Percentiles rank a stretch among this genome's conserved stretches.
Evolutionary conservation across 53 echinoderm and acorn worm species (phyloP).

Genomic region (Zoroaster sp.): DNA sequence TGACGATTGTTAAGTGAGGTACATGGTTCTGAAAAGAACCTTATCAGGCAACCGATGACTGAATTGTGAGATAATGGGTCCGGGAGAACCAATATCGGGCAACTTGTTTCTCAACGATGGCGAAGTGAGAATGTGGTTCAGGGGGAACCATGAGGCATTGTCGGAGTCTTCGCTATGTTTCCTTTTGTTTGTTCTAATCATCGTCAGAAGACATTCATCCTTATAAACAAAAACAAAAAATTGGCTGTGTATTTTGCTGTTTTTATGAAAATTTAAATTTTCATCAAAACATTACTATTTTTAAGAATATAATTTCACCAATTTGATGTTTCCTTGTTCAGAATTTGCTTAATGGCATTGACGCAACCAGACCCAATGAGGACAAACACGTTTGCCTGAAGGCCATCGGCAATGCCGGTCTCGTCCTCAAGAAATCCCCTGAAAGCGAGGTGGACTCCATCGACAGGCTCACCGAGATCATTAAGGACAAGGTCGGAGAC

Average conservation of each 20-base stretch:
- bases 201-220: too few species aligned
- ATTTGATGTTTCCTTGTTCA: slow-evolving; percentile 4
- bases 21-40: too few species aligned
- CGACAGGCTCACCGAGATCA: slow-evolving; percentile 9
- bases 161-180: too few species aligned
- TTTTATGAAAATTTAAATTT: too few species aligned
- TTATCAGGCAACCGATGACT: too few species aligned
- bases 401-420: slow-evolving; percentile 86
- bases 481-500: not conserved
- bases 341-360: slow-evolving; percentile 62
- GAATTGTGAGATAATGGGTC: too few species aligned
- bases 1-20: not conserved
- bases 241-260: not conserved
- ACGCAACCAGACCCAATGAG: not conserved
- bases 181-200: too few species aligned
- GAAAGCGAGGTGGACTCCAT: slow-evolving; percentile 1
- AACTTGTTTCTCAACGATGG: too few species aligned
- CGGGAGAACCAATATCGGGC: too few species aligned
- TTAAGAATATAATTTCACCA: not conserved
- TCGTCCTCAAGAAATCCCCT: slow-evolving; percentile 32
- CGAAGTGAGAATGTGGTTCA: too few species aligned
- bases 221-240: not conserved
- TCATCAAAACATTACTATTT: too few species aligned
- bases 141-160: too few species aligned
- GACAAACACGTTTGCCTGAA: slow-evolving; percentile 63